Base-by-base conservation (phyloP, 2,888 invertebrate species). In the Brachyptera risi region DNA sequence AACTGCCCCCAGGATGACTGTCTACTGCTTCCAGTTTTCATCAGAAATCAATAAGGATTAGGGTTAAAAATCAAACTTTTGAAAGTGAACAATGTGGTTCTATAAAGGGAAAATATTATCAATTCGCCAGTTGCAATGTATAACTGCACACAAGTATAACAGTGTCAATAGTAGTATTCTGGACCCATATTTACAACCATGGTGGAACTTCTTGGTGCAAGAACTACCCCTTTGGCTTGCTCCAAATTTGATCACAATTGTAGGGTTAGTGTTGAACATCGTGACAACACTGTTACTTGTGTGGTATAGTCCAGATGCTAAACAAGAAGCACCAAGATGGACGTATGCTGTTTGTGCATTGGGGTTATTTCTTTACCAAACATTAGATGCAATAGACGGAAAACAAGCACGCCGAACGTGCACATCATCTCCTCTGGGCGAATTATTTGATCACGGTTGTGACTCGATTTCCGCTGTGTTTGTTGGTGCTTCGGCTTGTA, bases 401-500 rank as follows among this genome's bases (percentile, higher is more conserved):
- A 99, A 99, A 77, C 99, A 99, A 78, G 99, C 99, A 1, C 83
- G 99, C 67, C 82, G 98, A 71, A 99, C 98, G 15, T 88, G 90
- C 68, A 88, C 90, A 63, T 91, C 91, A 68, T 88, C 90, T 50
- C 97, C 98, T 0, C 79, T 99, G 15, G 99, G 99, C 13, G 99
- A 99, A 79, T 83, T 99, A 23, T 99, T 99, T 76, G 99, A 99
- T 79, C 99, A 99, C 78, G 99, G 99, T 69, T 99, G 99, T 78
- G 99, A 99, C 78, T 95, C 97, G 38, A 87, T 98, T 75, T 96
- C 97, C 21, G 96, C 96, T 76, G 94, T 98, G 65, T 97, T 99
- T 79, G 96, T 99, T 56, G 93, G 96, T 1, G 76, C 99, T 9
- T 96, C 97, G n/a, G 92, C 94, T 0, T 96, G 96, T 73, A 89